Evolutionary conservation across 2,797 vertebrate genomes (phyloP).

Genomic region (Remorina albescens): DNA sequence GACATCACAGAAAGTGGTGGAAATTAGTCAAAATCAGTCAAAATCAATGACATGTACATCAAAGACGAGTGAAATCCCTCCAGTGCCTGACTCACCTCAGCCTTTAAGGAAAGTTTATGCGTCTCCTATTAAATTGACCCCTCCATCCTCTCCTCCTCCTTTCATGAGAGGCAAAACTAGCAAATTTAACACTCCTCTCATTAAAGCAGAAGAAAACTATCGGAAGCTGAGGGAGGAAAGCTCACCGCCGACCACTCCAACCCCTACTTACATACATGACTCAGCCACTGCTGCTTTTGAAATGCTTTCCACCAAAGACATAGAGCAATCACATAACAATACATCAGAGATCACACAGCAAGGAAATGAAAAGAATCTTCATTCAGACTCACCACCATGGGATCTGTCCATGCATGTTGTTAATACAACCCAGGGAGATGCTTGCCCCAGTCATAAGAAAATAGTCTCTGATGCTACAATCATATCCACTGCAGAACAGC

Average conservation of each 20-base stretch:
- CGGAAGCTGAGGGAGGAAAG: conserved; percentile 84
- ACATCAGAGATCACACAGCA: conserved; percentile 63
- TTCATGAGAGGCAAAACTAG: conserved; percentile 83
- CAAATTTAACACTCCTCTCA: conserved; percentile 94
- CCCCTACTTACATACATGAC: conserved; percentile 73
- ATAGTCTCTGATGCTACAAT: conserved; percentile 55
- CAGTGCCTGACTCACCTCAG: conserved; percentile 76
- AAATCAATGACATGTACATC: conserved; percentile 56
- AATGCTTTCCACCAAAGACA: conserved; percentile 71
- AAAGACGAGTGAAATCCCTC: conserved; percentile 66
- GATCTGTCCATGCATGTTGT: conserved; percentile 66
- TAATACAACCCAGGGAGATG: conserved; percentile 58
- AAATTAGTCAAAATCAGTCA: conserved; percentile 60
- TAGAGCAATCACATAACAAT: conserved; percentile 63
- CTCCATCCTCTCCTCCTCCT: conserved; percentile 83
- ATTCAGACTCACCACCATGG: conserved; percentile 63
- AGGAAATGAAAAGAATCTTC: conserved; percentile 60
- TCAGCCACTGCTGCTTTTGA: conserved; percentile 75
- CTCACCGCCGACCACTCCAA: conserved; percentile 77
- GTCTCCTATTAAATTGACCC: conserved; percentile 85
- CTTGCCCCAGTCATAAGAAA: conserved; percentile 65
- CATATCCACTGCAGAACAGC: conserved; percentile 69
- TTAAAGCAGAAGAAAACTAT: conserved; percentile 92
- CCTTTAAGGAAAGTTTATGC: conserved; percentile 76
- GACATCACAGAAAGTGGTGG: conserved; percentile 45